These are phyloP conservation scores for Calameuta filiformis DNA, from an alignment of 2,888 invertebrate genomes.

Conservation along the genomic window DNA sequence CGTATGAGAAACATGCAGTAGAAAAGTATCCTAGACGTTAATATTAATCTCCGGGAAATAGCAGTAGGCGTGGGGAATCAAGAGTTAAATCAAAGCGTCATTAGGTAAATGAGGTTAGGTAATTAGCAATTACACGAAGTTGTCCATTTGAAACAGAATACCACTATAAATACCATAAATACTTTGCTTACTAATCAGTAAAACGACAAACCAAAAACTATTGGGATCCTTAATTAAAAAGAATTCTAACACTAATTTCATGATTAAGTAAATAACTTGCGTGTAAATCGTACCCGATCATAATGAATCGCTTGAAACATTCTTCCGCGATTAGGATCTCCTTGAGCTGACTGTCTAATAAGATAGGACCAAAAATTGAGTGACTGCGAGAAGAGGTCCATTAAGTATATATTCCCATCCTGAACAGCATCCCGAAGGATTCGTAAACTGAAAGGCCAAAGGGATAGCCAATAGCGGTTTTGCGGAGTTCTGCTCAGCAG, in stretches of 20 bases:
- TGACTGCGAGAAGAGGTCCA: background rate
- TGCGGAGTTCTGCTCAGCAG: slow-evolving; percentile 15
- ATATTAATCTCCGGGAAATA: background rate
- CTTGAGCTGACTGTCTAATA: background rate
- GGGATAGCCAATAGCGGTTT: slow-evolving; percentile 54
- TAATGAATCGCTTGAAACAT: background rate
- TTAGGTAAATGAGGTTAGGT: background rate
- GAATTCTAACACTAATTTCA: background rate
- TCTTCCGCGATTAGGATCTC: background rate
- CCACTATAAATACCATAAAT: background rate
- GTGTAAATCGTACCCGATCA: background rate
- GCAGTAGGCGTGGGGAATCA: background rate
- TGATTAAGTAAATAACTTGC: background rate
- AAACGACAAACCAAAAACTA: background rate
- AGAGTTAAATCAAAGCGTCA: background rate
- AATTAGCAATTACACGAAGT: background rate
- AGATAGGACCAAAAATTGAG: background rate
- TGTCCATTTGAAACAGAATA: background rate
- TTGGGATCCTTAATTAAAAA: background rate
- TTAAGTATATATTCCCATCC: background rate
- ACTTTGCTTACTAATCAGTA: background rate
- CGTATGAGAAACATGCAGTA: background rate
- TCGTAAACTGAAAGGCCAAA: slow-evolving; percentile 34
- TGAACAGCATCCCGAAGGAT: slow-evolving; percentile 1
- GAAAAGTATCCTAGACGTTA: background rate